Percentiles rank a stretch among this genome's conserved stretches.
phyloP scores from a whole-genome alignment of 2,113 vertebrate species.

The Coracopsis vasa region DNA sequence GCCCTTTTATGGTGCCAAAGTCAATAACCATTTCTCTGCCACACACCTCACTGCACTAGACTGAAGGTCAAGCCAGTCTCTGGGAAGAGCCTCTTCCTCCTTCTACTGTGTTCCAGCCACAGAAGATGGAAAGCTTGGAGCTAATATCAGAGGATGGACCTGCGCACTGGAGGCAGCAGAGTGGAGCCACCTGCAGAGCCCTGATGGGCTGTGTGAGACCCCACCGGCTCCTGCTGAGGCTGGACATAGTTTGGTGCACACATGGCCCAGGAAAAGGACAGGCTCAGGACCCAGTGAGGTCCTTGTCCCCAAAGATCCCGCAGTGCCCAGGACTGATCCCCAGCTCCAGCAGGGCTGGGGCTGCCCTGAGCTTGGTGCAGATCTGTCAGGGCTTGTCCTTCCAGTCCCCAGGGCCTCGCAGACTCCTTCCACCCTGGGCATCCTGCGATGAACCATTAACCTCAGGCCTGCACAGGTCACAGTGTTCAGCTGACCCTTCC shows the following conservation, averaged over 20 bases:
- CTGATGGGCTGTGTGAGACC: accelerated
- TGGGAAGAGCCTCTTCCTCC: neutral
- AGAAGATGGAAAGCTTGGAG: neutral
- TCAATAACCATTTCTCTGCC: neutral
- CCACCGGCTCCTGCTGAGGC: accelerated
- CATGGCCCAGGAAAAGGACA: neutral
- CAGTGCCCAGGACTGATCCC: neutral
- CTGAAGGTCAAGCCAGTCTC: accelerated
- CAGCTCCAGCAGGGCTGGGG: neutral
- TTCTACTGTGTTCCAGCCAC: accelerated
- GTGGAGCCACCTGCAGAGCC: neutral
- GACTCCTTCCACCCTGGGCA: neutral
- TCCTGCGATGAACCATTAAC: accelerated
- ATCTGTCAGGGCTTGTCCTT: no score
- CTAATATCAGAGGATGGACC: neutral
- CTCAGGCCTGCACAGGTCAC: neutral
- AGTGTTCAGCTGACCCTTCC: accelerated
- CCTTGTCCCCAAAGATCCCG: neutral
- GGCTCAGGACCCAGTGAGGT: neutral
- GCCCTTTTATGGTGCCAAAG: neutral
- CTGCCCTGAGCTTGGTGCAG: accelerated
- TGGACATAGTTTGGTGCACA: neutral
- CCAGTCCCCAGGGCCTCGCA: accelerated
- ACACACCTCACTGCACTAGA: accelerated
- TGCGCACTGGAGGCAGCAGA: accelerated